A percentile compares a stretch with the other conserved stretches of the same genome.
Evolutionary conservation across 2,888 invertebrate species (phyloP).

Genomic region (Graphium colonna): DNA sequence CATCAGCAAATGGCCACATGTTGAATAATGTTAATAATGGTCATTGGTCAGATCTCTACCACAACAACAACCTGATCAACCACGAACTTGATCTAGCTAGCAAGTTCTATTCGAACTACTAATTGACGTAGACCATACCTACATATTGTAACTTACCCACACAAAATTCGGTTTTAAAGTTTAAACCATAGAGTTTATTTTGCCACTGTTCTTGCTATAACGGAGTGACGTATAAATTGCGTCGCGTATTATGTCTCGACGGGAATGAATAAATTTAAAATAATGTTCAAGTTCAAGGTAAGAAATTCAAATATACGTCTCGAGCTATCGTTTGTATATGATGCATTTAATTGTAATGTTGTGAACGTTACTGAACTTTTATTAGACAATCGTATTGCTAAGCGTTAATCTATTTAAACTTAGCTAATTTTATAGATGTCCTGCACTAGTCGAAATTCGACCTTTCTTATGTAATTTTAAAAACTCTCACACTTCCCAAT

Average conservation of each 20-base stretch:
- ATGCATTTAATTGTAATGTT: background rate
- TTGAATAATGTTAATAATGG: background rate
- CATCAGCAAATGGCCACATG: no score
- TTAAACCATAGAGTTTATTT: background rate
- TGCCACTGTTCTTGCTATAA: background rate
- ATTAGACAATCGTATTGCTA: no score
- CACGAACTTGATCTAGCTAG: background rate
- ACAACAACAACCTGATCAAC: background rate
- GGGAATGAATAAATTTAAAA: background rate
- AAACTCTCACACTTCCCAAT: no score
- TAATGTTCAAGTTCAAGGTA: background rate
- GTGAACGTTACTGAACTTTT: background rate
- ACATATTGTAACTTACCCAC: background rate
- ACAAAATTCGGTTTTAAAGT: background rate
- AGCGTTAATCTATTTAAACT: no score
- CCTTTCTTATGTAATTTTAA: no score
- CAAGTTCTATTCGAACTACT: background rate
- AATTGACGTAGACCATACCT: background rate
- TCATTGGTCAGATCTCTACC: background rate
- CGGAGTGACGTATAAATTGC: background rate
- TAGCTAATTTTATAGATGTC: no score
- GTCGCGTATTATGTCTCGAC: background rate
- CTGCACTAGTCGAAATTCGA: no score
- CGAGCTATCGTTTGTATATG: background rate
- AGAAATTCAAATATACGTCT: background rate